phyloP scores from a whole-genome alignment of 2,888 invertebrate species.

The Syrista parreyssii region DNA sequence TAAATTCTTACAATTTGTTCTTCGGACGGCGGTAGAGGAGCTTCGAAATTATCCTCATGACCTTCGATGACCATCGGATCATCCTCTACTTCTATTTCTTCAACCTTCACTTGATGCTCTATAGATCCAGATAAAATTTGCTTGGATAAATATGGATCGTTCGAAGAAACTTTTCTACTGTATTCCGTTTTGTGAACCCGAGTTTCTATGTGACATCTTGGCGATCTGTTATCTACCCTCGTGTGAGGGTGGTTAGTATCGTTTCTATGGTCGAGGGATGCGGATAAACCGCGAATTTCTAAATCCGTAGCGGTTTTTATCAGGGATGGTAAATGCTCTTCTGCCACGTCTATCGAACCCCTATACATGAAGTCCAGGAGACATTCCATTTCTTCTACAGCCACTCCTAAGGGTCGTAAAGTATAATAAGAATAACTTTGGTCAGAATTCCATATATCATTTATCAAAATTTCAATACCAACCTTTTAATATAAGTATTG shows the following conservation, averaged over 20 bases:
- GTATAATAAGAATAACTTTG: conserved; percentile 9
- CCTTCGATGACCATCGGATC: conserved; percentile 61
- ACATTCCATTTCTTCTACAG: conserved; percentile 75
- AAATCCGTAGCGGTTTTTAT: conserved; percentile 77
- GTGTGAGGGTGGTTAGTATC: conserved; percentile 72
- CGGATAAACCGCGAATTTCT: conserved; percentile 75
- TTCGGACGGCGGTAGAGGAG: conserved; percentile 29
- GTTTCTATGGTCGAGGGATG: conserved; percentile 68
- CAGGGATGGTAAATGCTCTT: conserved; percentile 72
- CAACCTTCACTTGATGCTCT: conserved; percentile 52
- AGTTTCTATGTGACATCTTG: conserved; percentile 50
- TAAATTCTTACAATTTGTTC: conserved; percentile 40
- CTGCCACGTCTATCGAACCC: conserved; percentile 76
- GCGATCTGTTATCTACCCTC: conserved; percentile 55
- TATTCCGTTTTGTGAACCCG: conserved; percentile 51
- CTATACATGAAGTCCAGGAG: conserved; percentile 79
- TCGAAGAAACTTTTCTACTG: conserved; percentile 40
- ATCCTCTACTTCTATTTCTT: conserved; percentile 60
- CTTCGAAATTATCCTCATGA: conserved; percentile 53
- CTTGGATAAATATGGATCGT: conserved; percentile 46
- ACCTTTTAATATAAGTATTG: conserved; percentile 76
- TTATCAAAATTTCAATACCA: conserved; percentile 2
- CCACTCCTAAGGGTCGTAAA: conserved; percentile 66
- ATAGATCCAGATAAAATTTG: conserved; percentile 42
- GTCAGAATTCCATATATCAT: neutral